A percentile compares a stretch with the other conserved stretches of the same genome.
phyloP scores from a whole-genome alignment of 2,888 invertebrate genomes.

The Melanostoma scalare region DNA sequence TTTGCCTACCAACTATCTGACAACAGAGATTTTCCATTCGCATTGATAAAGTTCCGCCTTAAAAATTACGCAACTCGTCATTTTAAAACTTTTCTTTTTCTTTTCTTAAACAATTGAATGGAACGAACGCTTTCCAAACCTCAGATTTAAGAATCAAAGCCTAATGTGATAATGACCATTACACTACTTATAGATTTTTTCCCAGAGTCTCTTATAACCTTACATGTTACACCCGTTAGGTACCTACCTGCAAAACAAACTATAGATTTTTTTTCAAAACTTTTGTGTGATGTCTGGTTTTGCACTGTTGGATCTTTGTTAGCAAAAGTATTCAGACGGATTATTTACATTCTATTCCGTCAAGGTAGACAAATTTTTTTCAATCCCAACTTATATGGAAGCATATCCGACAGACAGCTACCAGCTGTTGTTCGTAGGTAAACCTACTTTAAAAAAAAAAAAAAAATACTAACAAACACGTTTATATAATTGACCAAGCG shows the following conservation, averaged over 20 bases:
- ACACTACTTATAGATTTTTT: background rate
- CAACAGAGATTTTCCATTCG: too few species aligned
- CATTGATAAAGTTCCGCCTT: too few species aligned
- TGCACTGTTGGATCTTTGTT: constrained; percentile 27
- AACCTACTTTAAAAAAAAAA: background rate
- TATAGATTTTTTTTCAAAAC: constrained; percentile 3
- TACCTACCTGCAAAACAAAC: too few species aligned
- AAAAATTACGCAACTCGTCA: too few species aligned
- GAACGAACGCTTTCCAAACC: too few species aligned
- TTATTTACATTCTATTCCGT: constrained; percentile 58
- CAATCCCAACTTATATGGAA: background rate
- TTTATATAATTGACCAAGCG: constrained; percentile 51
- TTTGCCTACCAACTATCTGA: too few species aligned
- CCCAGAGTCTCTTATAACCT: too few species aligned
- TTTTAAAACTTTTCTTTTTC: too few species aligned
- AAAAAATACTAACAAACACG: constrained; percentile 34
- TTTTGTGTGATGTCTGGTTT: constrained; percentile 43
- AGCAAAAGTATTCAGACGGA: constrained; percentile 31
- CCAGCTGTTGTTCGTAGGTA: constrained; percentile 42
- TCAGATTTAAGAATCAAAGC: too few species aligned
- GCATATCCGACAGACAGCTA: constrained; percentile 3
- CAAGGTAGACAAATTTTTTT: constrained; percentile 56
- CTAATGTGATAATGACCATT: background rate
- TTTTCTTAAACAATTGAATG: too few species aligned
- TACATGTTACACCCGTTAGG: too few species aligned